Conservation (phyloP, 2,797 vertebrate genomes). For the Xenentodon cancila region DNA sequence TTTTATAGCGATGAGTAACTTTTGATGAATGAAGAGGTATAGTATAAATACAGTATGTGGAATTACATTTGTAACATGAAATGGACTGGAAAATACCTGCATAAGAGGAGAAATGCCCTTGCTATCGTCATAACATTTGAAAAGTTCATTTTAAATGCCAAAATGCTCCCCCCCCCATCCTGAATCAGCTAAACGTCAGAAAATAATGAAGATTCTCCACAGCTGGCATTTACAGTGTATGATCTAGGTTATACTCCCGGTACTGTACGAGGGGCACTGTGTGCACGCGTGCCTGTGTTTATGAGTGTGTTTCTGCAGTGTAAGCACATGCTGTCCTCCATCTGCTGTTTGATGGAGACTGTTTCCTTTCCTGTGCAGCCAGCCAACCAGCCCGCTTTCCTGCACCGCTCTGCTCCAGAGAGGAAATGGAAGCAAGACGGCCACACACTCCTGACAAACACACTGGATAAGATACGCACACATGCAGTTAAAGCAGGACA, state of each 20-base stretch:
- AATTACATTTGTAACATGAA: too few relatives aligned
- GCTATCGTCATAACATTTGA: too few relatives aligned
- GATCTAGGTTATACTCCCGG: slow-evolving; percentile 52
- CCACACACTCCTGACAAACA: slow-evolving; percentile 61
- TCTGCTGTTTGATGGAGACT: slow-evolving; percentile 78
- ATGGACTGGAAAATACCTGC: too few relatives aligned
- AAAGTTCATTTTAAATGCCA: slow-evolving; percentile 8
- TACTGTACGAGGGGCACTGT: slow-evolving; percentile 15
- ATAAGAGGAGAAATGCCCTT: too few relatives aligned
- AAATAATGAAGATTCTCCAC: slow-evolving; percentile 18
- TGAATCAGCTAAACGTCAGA: background rate
- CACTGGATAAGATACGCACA: slow-evolving; percentile 60
- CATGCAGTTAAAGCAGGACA: slow-evolving; percentile 23
- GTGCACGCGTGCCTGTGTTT: slow-evolving; percentile 17
- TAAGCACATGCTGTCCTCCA: slow-evolving; percentile 82
- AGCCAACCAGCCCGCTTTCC: slow-evolving; percentile 73
- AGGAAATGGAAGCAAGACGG: slow-evolving; percentile 68
- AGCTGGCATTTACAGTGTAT: slow-evolving; percentile 25
- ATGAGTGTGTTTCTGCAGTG: slow-evolving; percentile 67
- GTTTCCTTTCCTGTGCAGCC: slow-evolving; percentile 81
- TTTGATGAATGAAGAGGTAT: too few relatives aligned
- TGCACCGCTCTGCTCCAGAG: slow-evolving; percentile 65
- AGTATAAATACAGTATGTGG: too few relatives aligned
- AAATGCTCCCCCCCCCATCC: background rate
- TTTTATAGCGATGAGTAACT: too few relatives aligned